Conservation (phyloP, 2,797 vertebrate species). For the Chloroceryle inda region DNA sequence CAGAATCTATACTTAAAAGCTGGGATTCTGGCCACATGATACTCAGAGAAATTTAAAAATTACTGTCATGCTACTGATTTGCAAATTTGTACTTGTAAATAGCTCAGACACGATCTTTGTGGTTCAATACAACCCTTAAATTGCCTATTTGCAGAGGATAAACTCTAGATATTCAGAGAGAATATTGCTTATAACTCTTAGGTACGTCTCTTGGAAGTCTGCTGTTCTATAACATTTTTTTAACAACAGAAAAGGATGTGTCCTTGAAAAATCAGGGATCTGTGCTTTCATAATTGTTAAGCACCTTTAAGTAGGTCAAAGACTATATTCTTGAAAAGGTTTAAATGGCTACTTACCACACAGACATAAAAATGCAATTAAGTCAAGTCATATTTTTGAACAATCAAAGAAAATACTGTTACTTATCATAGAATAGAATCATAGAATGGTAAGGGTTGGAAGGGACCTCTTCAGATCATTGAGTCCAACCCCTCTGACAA, state of each 20-base stretch:
- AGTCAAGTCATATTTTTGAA: neutral
- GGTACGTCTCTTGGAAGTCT: neutral
- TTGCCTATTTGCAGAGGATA: conserved; percentile 33
- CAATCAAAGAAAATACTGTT: neutral
- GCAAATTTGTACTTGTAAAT: conserved; percentile 14
- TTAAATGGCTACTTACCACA: conserved; percentile 10
- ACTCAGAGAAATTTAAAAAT: conserved; percentile 4
- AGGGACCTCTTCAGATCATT: too few species aligned
- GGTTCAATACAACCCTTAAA: neutral
- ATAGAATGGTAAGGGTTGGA: too few species aligned
- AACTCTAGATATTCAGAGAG: neutral
- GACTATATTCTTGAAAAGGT: neutral
- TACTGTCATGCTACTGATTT: neutral
- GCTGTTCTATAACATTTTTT: neutral
- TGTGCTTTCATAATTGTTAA: conserved; percentile 32
- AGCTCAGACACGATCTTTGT: neutral
- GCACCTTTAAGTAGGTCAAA: neutral
- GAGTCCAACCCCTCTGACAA: too few species aligned
- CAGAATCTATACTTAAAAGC: neutral
- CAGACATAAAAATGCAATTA: conserved; percentile 6
- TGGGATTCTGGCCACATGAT: neutral
- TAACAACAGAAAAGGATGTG: neutral
- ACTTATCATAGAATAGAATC: too few species aligned
- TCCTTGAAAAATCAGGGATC: neutral
- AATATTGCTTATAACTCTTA: neutral